These are phyloP conservation scores for Hypomecis atomaria DNA, from an alignment of 2,888 invertebrate species.

Conservation along the genomic window DNA sequence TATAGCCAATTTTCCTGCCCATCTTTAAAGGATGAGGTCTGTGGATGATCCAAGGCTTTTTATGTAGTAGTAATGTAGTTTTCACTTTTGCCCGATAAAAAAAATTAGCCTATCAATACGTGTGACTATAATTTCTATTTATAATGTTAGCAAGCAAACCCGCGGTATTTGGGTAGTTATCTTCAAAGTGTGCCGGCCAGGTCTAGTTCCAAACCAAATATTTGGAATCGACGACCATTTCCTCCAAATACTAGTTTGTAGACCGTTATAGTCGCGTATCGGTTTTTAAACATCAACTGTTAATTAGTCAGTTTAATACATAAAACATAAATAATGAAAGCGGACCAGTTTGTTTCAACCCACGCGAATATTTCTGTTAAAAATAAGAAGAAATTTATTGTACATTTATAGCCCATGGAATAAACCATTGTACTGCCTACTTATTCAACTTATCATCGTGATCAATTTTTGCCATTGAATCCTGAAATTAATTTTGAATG, in stretches of 20 bases:
- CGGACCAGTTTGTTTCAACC: not conserved
- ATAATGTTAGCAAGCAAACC: not conserved
- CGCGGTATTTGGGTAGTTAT: not conserved
- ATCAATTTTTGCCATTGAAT: no score
- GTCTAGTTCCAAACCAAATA: constrained; percentile 20
- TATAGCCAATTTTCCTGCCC: no score
- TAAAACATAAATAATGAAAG: not conserved
- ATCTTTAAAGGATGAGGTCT: no score
- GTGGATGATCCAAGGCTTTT: no score
- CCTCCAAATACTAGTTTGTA: constrained; percentile 15
- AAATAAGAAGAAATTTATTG: not conserved
- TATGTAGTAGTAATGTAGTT: no score
- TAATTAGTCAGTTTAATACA: constrained; percentile 7
- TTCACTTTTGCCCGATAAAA: no score
- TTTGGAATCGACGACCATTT: constrained; percentile 20
- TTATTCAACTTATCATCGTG: no score
- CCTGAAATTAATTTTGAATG: no score
- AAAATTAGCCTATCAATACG: no score
- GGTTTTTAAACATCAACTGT: constrained; percentile 12
- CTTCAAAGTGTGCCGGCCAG: constrained; percentile 34
- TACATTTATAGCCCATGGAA: not conserved
- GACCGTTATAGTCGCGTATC: constrained; percentile 22
- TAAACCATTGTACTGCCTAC: no score
- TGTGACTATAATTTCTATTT: no score
- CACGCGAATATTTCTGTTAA: not conserved